Base-by-base conservation (phyloP, 2,888 invertebrate genomes). In the Coleophora flavipennella region DNA sequence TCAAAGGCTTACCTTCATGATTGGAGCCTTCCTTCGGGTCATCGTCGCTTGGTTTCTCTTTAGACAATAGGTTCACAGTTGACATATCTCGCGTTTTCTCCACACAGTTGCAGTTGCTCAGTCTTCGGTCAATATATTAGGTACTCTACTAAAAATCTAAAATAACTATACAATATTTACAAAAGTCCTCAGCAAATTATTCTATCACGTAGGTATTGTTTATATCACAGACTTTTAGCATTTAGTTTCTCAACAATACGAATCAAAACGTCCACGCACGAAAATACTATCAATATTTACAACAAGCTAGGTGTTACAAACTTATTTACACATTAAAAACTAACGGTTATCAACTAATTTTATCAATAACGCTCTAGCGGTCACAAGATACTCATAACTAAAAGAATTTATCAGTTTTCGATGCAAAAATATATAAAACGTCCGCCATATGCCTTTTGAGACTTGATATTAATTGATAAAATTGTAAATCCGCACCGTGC, bases 211-310 rank as follows among this genome's bases (percentile, higher is more conserved):
- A 84, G 61, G 72, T 83, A 83, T 80, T 84, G 85, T 85, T 86
- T 86, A 86, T 86, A 86, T 86, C 86, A 86, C 86, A 86, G 86
- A 86, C 85, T 84, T 84, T 85, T 86, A 86, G 86, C 86, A 85
- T 84, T 84, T 85, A 86, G 84, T 85, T 85, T 85, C 83, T 81
- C 80, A 85, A 84, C 84, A 83, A 84, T 83, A 85, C 79, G 84
- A 77, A 79, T 81, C 74, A 85, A 86, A 85, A 85, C 81, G 81
- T 83, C 84, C 85, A 84, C 84, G 77, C 81, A 81, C 76, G 74
- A 81, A 83, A 79, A 84, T 81, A 81, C 75, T 79, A 76, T 73
- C 78, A 77, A 77, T 84, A 84, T 78, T 74, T 83, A 79, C 77
- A 81, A 69, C 73, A 78, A 70, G 76, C 72, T 72, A 78, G 67